Conservation (phyloP, 2,888 invertebrate species). For the Pristionchus japonicus region DNA sequence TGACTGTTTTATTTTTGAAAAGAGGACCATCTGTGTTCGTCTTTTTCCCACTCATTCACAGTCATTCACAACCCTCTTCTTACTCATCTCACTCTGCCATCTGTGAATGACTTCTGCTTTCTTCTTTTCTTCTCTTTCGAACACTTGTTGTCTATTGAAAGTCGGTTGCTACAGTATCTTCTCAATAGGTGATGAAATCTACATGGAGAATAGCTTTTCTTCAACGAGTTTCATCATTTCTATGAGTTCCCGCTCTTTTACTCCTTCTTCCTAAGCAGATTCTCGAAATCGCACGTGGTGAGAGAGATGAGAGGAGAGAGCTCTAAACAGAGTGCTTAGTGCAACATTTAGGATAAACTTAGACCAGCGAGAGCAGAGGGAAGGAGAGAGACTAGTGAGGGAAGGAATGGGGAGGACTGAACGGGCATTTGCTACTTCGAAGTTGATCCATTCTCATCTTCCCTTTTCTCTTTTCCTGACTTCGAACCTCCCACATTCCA, state of each 20-base stretch:
- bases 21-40: too few species aligned
- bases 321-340: constrained; percentile 28
- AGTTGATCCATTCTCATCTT: not conserved
- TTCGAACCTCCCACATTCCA: not conserved
- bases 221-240: not conserved
- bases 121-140: not conserved
- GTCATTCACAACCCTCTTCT: not conserved
- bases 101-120: not conserved
- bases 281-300: constrained; percentile 37
- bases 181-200: too few species aligned
- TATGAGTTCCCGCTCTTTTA: not conserved
- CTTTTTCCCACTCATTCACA: too few species aligned
- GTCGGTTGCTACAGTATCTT: not conserved
- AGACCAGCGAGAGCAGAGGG: not conserved
- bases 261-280: not conserved
- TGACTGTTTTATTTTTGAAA: too few species aligned
- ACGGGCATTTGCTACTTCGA: not conserved
- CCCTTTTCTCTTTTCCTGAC: not conserved
- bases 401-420: not conserved
- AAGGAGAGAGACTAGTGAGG: not conserved
- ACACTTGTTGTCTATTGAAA: not conserved
- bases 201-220: too few species aligned
- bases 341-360: constrained; percentile 34
- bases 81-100: not conserved
- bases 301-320: not conserved